Evolutionary conservation across 2,888 invertebrate genomes (phyloP), one percentile per base, ranked within the genome.

Genomic region (Galeruca laticollis): DNA sequence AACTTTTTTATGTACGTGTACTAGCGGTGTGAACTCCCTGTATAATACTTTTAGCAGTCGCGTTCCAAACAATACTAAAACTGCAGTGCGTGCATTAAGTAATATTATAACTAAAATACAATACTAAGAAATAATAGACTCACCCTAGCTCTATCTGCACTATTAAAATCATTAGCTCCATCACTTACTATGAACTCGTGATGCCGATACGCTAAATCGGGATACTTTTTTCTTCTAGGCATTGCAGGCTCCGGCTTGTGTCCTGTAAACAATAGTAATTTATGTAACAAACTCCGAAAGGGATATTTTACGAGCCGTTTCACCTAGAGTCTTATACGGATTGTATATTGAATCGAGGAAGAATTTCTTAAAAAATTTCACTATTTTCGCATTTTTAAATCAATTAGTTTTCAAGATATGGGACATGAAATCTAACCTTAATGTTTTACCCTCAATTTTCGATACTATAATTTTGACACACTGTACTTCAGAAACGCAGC

Each of bases 161-260:
- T 88, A 79, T 87, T 87, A 74, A 87, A 88, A 78, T 91, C 90
- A 77, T 89, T 88, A 69, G 85, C 85, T 40, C 86, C 86, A 43
- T 88, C 88, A 79, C 90, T 90, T 78, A 86, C 86, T 78, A 94
- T 91, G 82, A 94, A 90, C 85, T 94, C 94, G 87, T 94, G 94
- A 82, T 93, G 92, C 86, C 92, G 92, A 89, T 95, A 94, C 80
- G 95, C 94, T 83, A 94, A 89, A 79, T 94, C 94, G 59, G 95
- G 95, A 85, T 94, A 94, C 88, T 95, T 95, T 90, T 94, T 95
- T 85, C 94, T 91, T 77, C 95, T 90, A 76, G 94, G 94, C 87
- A 95, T 89, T 74, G 94, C 93, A 78, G 94, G 94, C 86, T 95
- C 95, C 88, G 93, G 90, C 69, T 88, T 89, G 76, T 88, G 81